Percentiles rank a stretch among this genome's conserved stretches.
phyloP scores from a whole-genome alignment of 2,797 vertebrate species.

The Lepilemur septentrionalis region DNA sequence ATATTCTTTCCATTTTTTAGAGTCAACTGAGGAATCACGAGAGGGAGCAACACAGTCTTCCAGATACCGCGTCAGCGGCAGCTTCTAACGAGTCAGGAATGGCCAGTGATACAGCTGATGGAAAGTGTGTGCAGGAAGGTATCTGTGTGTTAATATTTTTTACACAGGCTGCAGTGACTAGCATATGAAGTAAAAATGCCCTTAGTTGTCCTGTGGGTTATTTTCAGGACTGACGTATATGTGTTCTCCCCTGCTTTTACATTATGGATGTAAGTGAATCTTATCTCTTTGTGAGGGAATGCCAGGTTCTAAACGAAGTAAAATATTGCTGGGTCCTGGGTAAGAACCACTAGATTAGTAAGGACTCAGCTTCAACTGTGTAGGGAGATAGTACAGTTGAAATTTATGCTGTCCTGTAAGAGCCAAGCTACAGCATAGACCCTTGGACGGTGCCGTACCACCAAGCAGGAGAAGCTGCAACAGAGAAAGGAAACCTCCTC shows the following conservation, averaged over 20 bases:
- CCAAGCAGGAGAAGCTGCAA: background rate
- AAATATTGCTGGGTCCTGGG: background rate
- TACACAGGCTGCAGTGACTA: background rate
- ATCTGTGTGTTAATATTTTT: conserved; percentile 63
- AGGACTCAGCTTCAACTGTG: background rate
- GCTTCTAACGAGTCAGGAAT: conserved; percentile 79
- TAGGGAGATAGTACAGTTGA: background rate
- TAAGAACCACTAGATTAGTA: background rate
- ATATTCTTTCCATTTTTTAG: conserved; percentile 81
- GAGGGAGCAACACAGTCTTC: conserved; percentile 90
- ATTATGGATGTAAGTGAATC: background rate
- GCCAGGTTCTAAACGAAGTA: background rate
- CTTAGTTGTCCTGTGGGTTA: background rate
- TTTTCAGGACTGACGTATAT: background rate
- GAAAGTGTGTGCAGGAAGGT: conserved; percentile 88
- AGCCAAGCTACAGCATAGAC: background rate
- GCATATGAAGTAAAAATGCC: background rate
- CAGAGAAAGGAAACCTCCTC: background rate
- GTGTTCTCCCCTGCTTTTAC: background rate
- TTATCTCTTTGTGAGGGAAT: background rate
- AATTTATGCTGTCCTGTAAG: background rate
- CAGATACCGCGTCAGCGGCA: conserved; percentile 81
- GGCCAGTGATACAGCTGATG: conserved; percentile 81
- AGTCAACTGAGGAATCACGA: conserved; percentile 96
- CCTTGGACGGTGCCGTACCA: background rate